Evolutionary conservation across 2,113 vertebrate genomes (phyloP).

Genomic region (Astatoreochromis straeleni): DNA sequence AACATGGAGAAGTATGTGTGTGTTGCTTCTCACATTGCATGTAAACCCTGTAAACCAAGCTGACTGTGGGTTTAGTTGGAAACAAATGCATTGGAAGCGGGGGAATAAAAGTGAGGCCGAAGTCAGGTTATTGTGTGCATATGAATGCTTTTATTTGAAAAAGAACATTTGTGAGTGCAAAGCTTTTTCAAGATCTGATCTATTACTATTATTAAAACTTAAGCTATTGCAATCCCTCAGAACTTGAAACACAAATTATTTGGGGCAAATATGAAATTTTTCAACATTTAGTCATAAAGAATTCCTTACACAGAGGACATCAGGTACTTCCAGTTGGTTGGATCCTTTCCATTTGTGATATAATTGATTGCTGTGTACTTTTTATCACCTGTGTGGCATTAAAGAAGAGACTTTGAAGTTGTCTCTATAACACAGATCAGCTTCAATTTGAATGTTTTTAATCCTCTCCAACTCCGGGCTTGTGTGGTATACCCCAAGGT

Average conservation of each 20-base stretch:
- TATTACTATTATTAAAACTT: not conserved
- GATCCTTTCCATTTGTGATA: not conserved
- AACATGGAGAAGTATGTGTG: not conserved
- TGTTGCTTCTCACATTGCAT: constrained; percentile 41
- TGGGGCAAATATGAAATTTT: not conserved
- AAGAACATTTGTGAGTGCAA: not conserved
- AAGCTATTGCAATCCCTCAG: not conserved
- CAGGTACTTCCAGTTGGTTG: not conserved
- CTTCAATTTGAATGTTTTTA: not conserved
- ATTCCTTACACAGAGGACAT: not conserved
- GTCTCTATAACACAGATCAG: not conserved
- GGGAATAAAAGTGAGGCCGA: not conserved
- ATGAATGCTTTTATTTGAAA: not conserved
- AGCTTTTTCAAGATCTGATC: not conserved
- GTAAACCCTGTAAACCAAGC: constrained; percentile 22
- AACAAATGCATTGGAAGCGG: constrained; percentile 20
- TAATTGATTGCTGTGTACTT: not conserved
- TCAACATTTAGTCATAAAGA: not conserved
- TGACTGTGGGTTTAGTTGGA: constrained; percentile 21
- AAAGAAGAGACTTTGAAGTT: not conserved
- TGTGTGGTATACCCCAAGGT: not conserved
- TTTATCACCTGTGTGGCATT: not conserved
- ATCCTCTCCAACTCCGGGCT: not conserved
- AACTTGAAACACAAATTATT: not conserved
- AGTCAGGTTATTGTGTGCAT: not conserved